Conservation (phyloP, 2,888 invertebrate genomes). For the Empis livida region DNA sequence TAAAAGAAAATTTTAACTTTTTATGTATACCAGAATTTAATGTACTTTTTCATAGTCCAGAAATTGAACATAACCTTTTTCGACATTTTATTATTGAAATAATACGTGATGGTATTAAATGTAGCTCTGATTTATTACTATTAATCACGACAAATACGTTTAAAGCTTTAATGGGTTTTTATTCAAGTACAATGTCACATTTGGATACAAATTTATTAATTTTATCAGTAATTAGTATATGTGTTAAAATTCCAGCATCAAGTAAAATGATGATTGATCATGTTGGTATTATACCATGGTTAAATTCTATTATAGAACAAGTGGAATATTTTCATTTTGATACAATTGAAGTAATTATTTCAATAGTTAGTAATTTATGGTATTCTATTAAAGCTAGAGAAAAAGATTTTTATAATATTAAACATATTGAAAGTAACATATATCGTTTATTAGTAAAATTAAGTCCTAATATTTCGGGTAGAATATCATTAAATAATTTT, state of each 20-base stretch:
- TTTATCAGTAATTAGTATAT: constrained; percentile 48
- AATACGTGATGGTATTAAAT: constrained; percentile 62
- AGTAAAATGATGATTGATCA: constrained; percentile 51
- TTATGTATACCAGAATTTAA: constrained; percentile 78
- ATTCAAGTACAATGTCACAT: constrained; percentile 49
- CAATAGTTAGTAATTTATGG: constrained; percentile 31
- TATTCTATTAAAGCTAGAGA: constrained; percentile 26
- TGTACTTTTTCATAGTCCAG: constrained; percentile 67
- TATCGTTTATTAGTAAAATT: constrained; percentile 24
- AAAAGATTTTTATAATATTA: constrained; percentile 22
- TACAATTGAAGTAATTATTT: constrained; percentile 31
- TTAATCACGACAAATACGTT: constrained; percentile 60
- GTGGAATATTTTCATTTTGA: constrained; percentile 34
- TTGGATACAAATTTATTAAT: constrained; percentile 49
- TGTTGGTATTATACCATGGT: constrained; percentile 60
- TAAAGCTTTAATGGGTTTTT: constrained; percentile 64
- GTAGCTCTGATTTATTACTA: constrained; percentile 58
- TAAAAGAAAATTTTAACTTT: constrained; percentile 64
- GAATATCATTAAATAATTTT: constrained; percentile 23
- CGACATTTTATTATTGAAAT: constrained; percentile 67
- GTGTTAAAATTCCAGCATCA: constrained; percentile 50
- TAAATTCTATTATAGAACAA: constrained; percentile 35
- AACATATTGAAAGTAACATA: constrained; percentile 21
- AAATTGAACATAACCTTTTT: constrained; percentile 53
- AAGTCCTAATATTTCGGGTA: constrained; percentile 25